Percentiles rank a stretch among this genome's conserved stretches.
These are phyloP conservation scores for Baccha elongata DNA, from an alignment of 2,888 invertebrate genomes.

Conservation along the genomic window DNA sequence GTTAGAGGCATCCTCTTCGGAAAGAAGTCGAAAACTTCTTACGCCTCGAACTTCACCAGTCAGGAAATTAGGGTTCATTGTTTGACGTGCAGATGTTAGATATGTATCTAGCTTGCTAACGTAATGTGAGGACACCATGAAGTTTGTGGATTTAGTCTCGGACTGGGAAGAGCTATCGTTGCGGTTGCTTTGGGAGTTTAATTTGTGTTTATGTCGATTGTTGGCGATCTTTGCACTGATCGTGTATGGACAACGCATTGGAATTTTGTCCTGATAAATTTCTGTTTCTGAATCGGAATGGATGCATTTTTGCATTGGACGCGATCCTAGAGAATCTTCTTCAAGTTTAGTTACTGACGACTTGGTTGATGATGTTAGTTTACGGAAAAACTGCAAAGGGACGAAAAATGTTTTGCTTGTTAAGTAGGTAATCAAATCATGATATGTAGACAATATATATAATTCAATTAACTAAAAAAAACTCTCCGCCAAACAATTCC, in stretches of 20 bases:
- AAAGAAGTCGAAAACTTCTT: slow-evolving; percentile 47
- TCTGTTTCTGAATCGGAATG: not conserved
- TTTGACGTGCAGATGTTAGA: slow-evolving; percentile 61
- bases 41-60: slow-evolving; percentile 43
- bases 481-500: too few relatives aligned
- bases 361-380: slow-evolving; percentile 78
- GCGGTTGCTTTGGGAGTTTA: slow-evolving; percentile 18
- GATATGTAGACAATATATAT: too few relatives aligned
- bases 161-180: slow-evolving; percentile 40
- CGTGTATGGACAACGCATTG: slow-evolving; percentile 56
- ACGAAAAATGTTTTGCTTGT: not conserved
- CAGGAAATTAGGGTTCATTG: slow-evolving; percentile 30
- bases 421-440: too few relatives aligned
- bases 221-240: slow-evolving; percentile 50
- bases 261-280: slow-evolving; percentile 29
- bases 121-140: slow-evolving; percentile 70
- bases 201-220: slow-evolving; percentile 32
- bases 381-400: slow-evolving; percentile 78
- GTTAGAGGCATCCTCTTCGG: slow-evolving; percentile 48
- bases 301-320: slow-evolving; percentile 29
- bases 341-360: slow-evolving; percentile 78
- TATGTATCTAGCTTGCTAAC: slow-evolving; percentile 66
- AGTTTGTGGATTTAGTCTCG: slow-evolving; percentile 75
- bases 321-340: slow-evolving; percentile 75
- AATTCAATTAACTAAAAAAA: too few relatives aligned